Base-by-base conservation (phyloP, 2,113 vertebrate genomes). In the Tenebrosternarchus preto region DNA sequence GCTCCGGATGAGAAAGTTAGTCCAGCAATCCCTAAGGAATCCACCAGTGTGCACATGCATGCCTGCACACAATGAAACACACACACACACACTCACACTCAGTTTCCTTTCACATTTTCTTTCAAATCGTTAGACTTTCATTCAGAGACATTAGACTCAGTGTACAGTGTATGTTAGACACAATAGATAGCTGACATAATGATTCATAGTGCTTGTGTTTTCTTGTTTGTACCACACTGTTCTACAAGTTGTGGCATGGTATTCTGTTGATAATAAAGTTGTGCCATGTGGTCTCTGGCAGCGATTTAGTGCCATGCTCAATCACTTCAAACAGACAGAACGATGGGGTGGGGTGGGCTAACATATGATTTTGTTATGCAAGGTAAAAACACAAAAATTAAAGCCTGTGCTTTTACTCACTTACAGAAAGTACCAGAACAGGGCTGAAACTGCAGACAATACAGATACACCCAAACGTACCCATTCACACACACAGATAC, bases 1-100 rank as follows among this genome's bases (percentile, higher is more conserved):
- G 17, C 60, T 76, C 80, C 74, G 80, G 80, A 82, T 63, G 76
- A 33, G 16, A 63, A 82, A 55, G 73, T 29, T 59, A 73, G 43
- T 63, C 36, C 57, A 33, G 8, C 61, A 39, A 67, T 63, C 80
- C 73, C 66, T 16, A 61, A 24, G 68, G 66, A 82, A 77, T 39
- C 39, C 19, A 50, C 22, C 17, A 66, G 46, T n/a, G 36, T 15
- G 4, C 39, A 19, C 19, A 9, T 72, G 36, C 29, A 77, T n/a
- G 39, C 33, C 33, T 12, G 22, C 27, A 68, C 46, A 57, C 85
- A 88, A 82, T 71, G 19, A 84, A 19, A 63, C 43, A 17, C 68
- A 46, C 78, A 56, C 33, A 0, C 24, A 20, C 19, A 5, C n/a
- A 22, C 22, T 25, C 61, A 77, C 27, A 69, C 50, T 68, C 64